Percentiles rank a stretch among this genome's conserved stretches.
Conservation (phyloP, 1,140 invertebrate genomes). For the Hormaphis cornu region DNA sequence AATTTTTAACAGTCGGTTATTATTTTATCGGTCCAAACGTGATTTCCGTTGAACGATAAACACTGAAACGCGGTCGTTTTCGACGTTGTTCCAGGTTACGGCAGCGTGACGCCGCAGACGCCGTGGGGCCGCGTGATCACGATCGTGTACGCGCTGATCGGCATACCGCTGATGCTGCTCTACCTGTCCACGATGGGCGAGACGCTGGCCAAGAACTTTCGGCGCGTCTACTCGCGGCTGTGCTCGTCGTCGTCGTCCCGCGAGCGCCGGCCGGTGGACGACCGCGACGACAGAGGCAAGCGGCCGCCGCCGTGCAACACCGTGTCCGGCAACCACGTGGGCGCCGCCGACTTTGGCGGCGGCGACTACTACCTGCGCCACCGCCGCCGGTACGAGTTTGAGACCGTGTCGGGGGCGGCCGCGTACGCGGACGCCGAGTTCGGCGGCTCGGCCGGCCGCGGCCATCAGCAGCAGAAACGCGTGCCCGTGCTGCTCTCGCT, state of each 20-base stretch:
- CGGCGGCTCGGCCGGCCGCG: background rate
- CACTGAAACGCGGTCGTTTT: too few relatives aligned
- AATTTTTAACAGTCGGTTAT: too few relatives aligned
- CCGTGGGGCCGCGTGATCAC: conserved; percentile 75
- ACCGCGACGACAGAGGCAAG: conserved; percentile 38
- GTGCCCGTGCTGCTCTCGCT: conserved; percentile 42
- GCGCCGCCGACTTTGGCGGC: conserved; percentile 33
- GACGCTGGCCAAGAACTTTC: conserved; percentile 48
- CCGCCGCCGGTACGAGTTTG: conserved; percentile 3
- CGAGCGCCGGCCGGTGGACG: background rate
- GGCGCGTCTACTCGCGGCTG: conserved; percentile 40
- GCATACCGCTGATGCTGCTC: conserved; percentile 82
- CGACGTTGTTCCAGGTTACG: conserved; percentile 61
- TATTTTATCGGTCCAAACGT: too few relatives aligned
- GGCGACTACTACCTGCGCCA: background rate
- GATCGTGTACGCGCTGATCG: conserved; percentile 75
- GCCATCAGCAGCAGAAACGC: conserved; percentile 36
- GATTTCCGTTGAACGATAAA: too few relatives aligned
- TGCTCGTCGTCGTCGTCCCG: conserved; percentile 33
- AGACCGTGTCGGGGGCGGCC: background rate
- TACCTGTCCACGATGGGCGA: conserved; percentile 79
- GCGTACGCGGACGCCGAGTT: background rate
- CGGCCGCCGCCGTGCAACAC: conserved; percentile 35
- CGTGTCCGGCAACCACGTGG: conserved; percentile 42
- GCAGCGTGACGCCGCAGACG: conserved; percentile 82